Conservation (phyloP, 2,797 vertebrate genomes). For the Xenops minutus region DNA sequence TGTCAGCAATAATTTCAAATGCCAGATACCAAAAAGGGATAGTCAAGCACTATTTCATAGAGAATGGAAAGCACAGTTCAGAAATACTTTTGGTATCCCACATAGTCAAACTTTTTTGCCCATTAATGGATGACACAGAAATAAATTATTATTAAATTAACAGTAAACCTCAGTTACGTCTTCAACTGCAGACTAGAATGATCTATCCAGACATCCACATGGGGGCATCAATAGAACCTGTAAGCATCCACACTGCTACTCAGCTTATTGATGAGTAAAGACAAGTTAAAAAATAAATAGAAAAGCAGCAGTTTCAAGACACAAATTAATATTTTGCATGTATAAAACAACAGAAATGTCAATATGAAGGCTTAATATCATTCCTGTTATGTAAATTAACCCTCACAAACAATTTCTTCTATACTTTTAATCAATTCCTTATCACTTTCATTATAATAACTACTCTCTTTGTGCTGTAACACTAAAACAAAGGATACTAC, state of each 20-base stretch:
- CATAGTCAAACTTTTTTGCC: background rate
- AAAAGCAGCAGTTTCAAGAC: background rate
- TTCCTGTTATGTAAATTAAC: background rate
- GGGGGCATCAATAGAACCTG: conserved; percentile 26
- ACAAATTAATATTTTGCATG: background rate
- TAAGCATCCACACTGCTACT: background rate
- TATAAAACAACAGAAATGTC: background rate
- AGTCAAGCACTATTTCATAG: background rate
- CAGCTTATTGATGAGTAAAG: background rate
- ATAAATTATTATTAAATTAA: background rate
- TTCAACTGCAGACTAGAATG: background rate
- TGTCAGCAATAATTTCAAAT: background rate
- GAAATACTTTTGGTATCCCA: background rate
- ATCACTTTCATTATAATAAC: background rate
- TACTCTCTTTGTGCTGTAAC: background rate
- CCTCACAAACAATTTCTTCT: background rate
- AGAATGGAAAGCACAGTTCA: background rate
- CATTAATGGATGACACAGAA: background rate
- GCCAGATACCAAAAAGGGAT: background rate
- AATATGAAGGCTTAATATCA: background rate
- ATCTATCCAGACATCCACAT: conserved; percentile 7
- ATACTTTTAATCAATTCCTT: background rate
- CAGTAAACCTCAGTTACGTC: background rate
- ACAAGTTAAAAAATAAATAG: background rate
- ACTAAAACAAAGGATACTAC: background rate